phyloP scores from a whole-genome alignment of 92 coral and sea anemone species.

The Epizoanthus rinbou region DNA sequence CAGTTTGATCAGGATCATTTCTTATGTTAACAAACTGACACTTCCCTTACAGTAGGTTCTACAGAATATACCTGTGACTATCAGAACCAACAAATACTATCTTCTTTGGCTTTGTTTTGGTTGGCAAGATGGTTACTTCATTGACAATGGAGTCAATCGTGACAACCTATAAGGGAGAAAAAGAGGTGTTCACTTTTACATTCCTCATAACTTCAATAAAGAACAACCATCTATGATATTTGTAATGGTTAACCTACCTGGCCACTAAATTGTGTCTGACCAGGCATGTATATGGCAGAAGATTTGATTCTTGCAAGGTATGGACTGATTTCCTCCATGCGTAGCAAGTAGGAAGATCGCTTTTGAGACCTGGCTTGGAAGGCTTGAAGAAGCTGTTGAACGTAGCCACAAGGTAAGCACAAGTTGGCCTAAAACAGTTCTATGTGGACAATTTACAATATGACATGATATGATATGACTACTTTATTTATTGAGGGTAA shows the following conservation, averaged over 20 bases:
- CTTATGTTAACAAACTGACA: too few species aligned
- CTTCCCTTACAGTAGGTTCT: not conserved
- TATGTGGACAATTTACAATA: not conserved
- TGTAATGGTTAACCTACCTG: constrained; percentile 54
- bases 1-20: too few species aligned
- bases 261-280: constrained; percentile 90
- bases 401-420: not conserved
- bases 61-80: constrained; percentile 78
- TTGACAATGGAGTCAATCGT: constrained; percentile 83
- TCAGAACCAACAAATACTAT: constrained; percentile 95
- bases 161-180: constrained; percentile 64
- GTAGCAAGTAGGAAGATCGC: constrained; percentile 85
- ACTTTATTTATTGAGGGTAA: too few species aligned
- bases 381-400: constrained; percentile 79
- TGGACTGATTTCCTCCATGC: constrained; percentile 95
- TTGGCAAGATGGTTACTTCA: constrained; percentile 91
- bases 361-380: constrained; percentile 92
- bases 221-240: not conserved
- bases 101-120: constrained; percentile 97
- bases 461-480: too few species aligned
- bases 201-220: not conserved
- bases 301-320: constrained; percentile 78
- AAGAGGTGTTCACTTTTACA: not conserved
- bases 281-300: constrained; percentile 97
- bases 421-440: not conserved